Evolutionary conservation across 2,797 vertebrate genomes (phyloP).

Genomic region (Alouatta caraya): DNA sequence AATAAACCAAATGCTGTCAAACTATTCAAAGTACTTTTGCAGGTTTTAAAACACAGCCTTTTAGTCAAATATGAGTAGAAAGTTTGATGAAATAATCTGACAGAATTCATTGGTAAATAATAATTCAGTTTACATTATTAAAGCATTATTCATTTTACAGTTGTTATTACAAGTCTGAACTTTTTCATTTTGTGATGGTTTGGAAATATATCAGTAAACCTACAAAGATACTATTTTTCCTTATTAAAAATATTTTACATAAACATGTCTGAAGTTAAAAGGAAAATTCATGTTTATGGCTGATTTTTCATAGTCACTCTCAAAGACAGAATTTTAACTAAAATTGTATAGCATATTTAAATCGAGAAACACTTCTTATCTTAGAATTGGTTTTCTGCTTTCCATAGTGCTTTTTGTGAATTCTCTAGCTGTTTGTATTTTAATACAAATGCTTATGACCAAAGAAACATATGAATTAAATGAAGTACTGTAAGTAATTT

Average conservation of each 20-base stretch:
- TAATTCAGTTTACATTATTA: slow-evolving; percentile 56
- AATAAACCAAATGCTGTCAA: neutral
- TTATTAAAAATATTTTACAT: slow-evolving; percentile 37
- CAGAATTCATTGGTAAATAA: slow-evolving; percentile 71
- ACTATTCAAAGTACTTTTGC: slow-evolving; percentile 52
- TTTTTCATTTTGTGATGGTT: slow-evolving; percentile 41
- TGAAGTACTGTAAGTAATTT: neutral
- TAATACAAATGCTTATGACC: slow-evolving; percentile 36
- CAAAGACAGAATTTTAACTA: neutral
- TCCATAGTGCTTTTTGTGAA: neutral
- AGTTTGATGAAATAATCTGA: slow-evolving; percentile 67
- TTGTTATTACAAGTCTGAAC: slow-evolving; percentile 58
- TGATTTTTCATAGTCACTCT: slow-evolving; percentile 51
- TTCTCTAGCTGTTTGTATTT: slow-evolving; percentile 40
- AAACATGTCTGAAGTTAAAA: slow-evolving; percentile 12
- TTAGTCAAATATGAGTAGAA: slow-evolving; percentile 48
- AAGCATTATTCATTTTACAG: slow-evolving; percentile 50
- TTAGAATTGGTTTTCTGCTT: slow-evolving; percentile 34
- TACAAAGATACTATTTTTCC: neutral
- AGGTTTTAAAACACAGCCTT: neutral
- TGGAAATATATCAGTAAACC: neutral
- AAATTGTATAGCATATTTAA: neutral
- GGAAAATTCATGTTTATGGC: slow-evolving; percentile 46
- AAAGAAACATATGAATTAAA: slow-evolving; percentile 62
- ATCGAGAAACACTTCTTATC: neutral